phyloP scores from a whole-genome alignment of 1,140 invertebrate genomes.

The Hycleus phaleratus region DNA sequence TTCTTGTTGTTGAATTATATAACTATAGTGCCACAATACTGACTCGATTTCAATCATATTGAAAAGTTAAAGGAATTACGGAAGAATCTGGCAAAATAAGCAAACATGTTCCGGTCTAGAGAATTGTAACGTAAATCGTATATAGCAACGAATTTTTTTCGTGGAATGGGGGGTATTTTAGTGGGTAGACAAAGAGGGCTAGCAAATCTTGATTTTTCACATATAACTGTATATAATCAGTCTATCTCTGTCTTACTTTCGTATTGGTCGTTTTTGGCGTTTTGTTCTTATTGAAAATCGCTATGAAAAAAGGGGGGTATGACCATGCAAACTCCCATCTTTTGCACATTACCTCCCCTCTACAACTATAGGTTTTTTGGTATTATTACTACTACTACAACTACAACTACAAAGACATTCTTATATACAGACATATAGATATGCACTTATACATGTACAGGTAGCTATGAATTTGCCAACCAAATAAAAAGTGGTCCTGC shows the following conservation, averaged over 20 bases:
- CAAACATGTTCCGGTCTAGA: no score
- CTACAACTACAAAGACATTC: not conserved
- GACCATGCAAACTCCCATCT: constrained; percentile 18
- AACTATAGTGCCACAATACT: no score
- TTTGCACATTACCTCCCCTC: constrained; percentile 8
- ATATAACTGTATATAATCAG: constrained; percentile 34
- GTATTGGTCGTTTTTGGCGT: not conserved
- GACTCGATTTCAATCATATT: no score
- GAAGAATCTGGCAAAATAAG: no score
- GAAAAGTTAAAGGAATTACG: no score
- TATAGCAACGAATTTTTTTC: no score
- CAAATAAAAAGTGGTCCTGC: constrained; percentile 43
- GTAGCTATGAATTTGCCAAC: constrained; percentile 42
- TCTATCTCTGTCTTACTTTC: no score
- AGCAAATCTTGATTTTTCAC: constrained; percentile 39
- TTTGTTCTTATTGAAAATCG: no score
- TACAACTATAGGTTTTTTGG: not conserved
- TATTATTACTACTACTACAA: not conserved
- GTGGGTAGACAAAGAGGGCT: not conserved
- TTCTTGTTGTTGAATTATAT: no score
- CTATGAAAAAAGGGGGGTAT: constrained; percentile 28
- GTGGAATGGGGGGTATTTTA: no score
- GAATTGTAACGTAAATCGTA: no score
- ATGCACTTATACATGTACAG: constrained; percentile 25
- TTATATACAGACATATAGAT: not conserved